Evolutionary conservation across 2,113 vertebrate genomes (phyloP).

Genomic region (Chrysochloris asiatica): DNA sequence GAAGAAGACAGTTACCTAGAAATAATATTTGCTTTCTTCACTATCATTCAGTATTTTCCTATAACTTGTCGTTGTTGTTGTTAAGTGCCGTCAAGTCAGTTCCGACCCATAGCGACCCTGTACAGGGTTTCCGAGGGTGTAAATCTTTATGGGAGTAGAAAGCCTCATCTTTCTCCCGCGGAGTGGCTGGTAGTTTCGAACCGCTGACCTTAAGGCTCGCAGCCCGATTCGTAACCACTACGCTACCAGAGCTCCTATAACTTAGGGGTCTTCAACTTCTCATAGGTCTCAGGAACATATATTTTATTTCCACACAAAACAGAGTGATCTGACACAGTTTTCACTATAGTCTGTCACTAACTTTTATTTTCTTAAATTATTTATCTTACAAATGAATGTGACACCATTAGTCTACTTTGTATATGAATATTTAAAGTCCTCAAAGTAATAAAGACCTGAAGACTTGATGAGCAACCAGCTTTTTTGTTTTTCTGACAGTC

Average conservation of each 20-base stretch:
- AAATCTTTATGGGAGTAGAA: no score
- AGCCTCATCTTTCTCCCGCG: no score
- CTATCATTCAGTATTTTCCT: not conserved
- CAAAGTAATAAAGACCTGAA: not conserved
- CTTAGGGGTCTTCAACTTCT: not conserved
- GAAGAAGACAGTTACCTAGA: not conserved
- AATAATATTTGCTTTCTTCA: not conserved
- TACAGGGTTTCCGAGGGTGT: no score
- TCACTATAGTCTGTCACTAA: not conserved
- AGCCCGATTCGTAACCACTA: no score
- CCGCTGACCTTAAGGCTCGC: no score
- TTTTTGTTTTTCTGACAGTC: not conserved
- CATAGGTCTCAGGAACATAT: not conserved
- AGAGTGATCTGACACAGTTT: not conserved
- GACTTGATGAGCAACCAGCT: not conserved
- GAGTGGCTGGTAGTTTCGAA: no score
- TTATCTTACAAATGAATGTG: not conserved
- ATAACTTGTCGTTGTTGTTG: no score
- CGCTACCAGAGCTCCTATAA: no score
- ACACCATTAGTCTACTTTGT: not conserved
- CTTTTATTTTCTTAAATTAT: not conserved
- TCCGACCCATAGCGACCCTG: no score
- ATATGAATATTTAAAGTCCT: not conserved
- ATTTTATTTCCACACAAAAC: not conserved
- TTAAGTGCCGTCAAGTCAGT: no score